These are phyloP conservation scores for Anhinga anhinga DNA, from an alignment of 2,113 vertebrate genomes.

Conservation along the genomic window DNA sequence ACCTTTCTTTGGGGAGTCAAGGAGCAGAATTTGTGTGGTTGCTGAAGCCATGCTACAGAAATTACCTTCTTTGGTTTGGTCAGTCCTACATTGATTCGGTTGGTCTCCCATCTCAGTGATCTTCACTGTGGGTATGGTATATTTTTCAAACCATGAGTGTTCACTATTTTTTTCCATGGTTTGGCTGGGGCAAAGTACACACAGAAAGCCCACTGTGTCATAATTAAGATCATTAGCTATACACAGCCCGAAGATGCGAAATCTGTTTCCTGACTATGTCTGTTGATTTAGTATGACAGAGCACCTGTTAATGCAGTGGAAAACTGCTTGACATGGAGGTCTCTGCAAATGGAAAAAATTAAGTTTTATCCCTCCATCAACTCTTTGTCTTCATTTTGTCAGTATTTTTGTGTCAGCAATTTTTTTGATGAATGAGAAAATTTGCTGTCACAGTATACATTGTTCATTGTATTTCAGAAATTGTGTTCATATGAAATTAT, in stretches of 20 bases:
- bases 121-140: background rate
- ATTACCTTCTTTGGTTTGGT: background rate
- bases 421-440: background rate
- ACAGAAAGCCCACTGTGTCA: background rate
- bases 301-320: background rate
- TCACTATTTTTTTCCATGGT: background rate
- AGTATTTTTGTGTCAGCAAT: background rate
- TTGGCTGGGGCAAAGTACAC: background rate
- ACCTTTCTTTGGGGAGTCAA: background rate
- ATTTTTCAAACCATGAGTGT: background rate
- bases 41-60: fast-evolving
- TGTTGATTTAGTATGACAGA: slow-evolving; percentile 35
- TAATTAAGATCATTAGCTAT: slow-evolving; percentile 3
- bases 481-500: background rate
- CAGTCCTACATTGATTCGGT: background rate
- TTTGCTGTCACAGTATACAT: background rate
- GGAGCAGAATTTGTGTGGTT: background rate
- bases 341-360: background rate
- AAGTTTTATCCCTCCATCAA: background rate
- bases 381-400: background rate
- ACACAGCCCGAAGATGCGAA: background rate
- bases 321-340: background rate
- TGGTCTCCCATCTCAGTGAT: background rate
- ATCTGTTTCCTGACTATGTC: slow-evolving; percentile 14
- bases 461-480: slow-evolving; percentile 5